Base-by-base conservation (phyloP, 2,797 vertebrate genomes). In the Pampus argenteus region DNA sequence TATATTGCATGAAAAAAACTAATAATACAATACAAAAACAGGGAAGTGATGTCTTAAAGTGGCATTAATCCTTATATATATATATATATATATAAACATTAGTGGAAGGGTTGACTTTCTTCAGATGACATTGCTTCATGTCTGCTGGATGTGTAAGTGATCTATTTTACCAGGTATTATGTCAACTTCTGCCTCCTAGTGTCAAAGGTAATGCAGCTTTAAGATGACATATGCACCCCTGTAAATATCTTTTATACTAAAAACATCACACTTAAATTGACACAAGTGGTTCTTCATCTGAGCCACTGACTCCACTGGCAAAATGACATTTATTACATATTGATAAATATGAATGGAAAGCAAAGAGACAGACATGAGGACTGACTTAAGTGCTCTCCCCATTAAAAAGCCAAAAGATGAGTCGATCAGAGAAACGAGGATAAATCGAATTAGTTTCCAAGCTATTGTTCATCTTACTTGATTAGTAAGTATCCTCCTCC, bases 401-500 rank as follows among this genome's bases (percentile, higher is more conserved):
- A 28, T 31, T 38, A 60, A 69, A 60, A 69, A 70, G 58, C 44
- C 40, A 66, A 74, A 58, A 76, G 47, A 64, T 14, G 2, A 40
- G 18, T n/a, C 0, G n/a, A 67, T 63, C 54, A 63, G 78, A 58
- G n/a, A 36, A 68, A 78, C 42, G 29, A 52, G 22, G 28, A 58
- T 26, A 10, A 54, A 87, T 81, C 45, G 0, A 76, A 88, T 87
- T 82, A 23, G 49, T 51, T 69, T 59, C 13, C 54, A 65, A 71
- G 56, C 87, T 71, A 78, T 88, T 88, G 74, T 86, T 85, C 31
- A 63, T 74, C 72, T 84, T 17, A 74, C 48, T 44, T 61, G 18
- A 83, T 86, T 74, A 72, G 75, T 13, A 18, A 47, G 20, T 50
- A n/a, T 59, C 34, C 28, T 78, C 51, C 36, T 78, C 59, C 76